phyloP scores from a whole-genome alignment of 2,888 invertebrate genomes.

The Patella depressa region DNA sequence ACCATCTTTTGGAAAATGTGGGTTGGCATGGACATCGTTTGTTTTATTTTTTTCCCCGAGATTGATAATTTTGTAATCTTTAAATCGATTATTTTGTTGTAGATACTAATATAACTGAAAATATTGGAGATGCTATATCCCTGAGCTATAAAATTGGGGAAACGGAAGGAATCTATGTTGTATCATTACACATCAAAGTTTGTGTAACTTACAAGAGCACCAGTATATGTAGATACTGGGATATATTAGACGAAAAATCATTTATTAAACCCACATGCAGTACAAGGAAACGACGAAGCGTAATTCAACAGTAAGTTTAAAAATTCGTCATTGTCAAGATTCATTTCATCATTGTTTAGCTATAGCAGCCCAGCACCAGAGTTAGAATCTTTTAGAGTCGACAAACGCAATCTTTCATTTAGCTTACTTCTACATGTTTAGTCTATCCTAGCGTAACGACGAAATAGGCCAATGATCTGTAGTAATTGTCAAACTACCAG shows the following conservation, averaged over 20 bases:
- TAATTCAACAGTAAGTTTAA: neutral
- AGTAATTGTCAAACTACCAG: too few relatives aligned
- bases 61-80: slow-evolving; percentile 22
- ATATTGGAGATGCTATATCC: slow-evolving; percentile 13
- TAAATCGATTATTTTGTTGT: neutral
- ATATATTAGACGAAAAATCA: slow-evolving; percentile 4
- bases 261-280: neutral
- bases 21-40: too few relatives aligned
- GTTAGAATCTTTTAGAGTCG: too few relatives aligned
- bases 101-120: slow-evolving; percentile 12
- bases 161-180: neutral
- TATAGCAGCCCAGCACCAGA: too few relatives aligned
- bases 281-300: neutral
- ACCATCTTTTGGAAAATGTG: too few relatives aligned
- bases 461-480: too few relatives aligned
- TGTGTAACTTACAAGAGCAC: slow-evolving; percentile 6
- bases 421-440: too few relatives aligned
- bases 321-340: too few relatives aligned
- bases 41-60: slow-evolving; percentile 8
- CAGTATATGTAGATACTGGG: neutral
- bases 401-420: too few relatives aligned
- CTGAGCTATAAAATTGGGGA: slow-evolving; percentile 14
- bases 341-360: too few relatives aligned
- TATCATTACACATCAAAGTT: slow-evolving; percentile 8
- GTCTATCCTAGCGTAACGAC: too few relatives aligned